Percentiles rank a stretch among this genome's conserved stretches.
Conservation (phyloP, 2,113 vertebrate species). For the Oxyruncus cristatus region DNA sequence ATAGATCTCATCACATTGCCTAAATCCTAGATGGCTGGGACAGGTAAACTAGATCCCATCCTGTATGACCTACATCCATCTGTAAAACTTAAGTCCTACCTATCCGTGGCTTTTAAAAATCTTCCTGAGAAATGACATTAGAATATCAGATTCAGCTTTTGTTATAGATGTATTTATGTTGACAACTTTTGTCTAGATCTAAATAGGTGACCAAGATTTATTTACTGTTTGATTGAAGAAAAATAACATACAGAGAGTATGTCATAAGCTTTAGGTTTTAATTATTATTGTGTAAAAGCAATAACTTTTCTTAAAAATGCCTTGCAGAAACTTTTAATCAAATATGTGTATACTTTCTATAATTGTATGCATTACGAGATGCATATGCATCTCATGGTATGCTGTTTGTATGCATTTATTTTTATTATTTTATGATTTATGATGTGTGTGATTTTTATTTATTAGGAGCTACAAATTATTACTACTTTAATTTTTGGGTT, state of each 20-base stretch:
- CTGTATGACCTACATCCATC: background rate
- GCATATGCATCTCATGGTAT: background rate
- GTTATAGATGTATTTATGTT: background rate
- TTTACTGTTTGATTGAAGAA: background rate
- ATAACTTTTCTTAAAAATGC: background rate
- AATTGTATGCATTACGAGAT: background rate
- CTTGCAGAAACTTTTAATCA: background rate
- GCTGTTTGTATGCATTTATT: background rate
- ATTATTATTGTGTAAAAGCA: background rate
- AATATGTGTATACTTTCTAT: background rate
- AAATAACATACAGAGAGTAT: background rate
- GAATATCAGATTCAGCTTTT: background rate
- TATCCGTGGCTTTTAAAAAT: background rate
- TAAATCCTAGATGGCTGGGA: background rate
- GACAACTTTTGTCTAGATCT: background rate
- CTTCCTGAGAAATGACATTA: background rate
- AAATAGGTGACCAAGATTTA: background rate
- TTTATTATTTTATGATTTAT: too few relatives aligned
- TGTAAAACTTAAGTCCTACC: background rate
- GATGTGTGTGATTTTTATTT: background rate
- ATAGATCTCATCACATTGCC: background rate
- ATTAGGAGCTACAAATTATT: background rate
- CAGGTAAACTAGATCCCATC: background rate
- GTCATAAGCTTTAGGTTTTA: background rate
- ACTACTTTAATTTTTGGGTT: background rate